Evolutionary conservation across 64 coral and sea anemone species (phyloP).

Genomic region (Catalaphyllia jardinei): DNA sequence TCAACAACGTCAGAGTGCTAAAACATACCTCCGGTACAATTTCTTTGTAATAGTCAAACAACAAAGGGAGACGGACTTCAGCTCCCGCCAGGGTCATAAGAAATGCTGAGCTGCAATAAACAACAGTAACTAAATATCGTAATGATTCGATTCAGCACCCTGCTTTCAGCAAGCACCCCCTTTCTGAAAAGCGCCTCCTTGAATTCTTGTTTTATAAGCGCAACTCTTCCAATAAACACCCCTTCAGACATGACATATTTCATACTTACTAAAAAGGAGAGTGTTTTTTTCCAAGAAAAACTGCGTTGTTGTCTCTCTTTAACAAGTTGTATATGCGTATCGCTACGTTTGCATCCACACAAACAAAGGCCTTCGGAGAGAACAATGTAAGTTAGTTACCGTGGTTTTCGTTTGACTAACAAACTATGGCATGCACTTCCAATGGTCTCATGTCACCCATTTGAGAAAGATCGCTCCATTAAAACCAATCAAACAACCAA

Average conservation of each 20-base stretch:
- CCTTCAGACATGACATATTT: neutral
- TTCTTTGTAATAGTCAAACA: constrained; percentile 62
- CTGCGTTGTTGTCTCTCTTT: constrained; percentile 20
- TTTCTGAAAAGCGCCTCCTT: no score
- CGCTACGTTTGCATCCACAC: constrained; percentile 47
- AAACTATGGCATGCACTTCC: no score
- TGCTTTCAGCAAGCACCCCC: no score
- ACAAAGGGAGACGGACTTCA: constrained; percentile 13
- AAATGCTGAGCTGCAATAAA: constrained; percentile 44
- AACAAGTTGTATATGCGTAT: constrained; percentile 37
- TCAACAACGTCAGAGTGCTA: neutral
- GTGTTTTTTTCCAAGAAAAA: constrained; percentile 36
- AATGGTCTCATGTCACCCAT: no score
- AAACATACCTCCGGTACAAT: constrained; percentile 54
- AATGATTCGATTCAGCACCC: no score
- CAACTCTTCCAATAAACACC: no score
- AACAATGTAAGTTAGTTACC: neutral
- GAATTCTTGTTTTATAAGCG: no score
- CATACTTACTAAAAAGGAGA: constrained; percentile 56
- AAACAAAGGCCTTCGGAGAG: constrained; percentile 44
- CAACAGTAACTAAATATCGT: neutral
- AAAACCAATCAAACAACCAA: no score
- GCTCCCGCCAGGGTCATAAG: constrained; percentile 40
- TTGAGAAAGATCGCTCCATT: no score
- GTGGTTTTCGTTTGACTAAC: no score